Evolutionary conservation across 2,888 invertebrate species (phyloP), one percentile per base, ranked within the genome.

Genomic region (Ferrisia virgata): DNA sequence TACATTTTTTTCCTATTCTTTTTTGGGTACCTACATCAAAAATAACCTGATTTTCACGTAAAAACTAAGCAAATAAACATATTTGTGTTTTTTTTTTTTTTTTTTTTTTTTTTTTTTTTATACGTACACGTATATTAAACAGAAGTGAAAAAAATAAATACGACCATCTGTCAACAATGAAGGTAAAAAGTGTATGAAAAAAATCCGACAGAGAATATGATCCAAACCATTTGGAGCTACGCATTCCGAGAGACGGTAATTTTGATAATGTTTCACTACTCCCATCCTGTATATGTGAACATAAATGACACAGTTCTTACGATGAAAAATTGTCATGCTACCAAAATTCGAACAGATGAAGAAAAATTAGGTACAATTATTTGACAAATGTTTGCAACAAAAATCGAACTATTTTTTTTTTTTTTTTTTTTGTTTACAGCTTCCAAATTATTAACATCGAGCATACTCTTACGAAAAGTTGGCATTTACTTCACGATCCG

Each of bases 231-330:
- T 83, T 83, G 83, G 83, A 76, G 72, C 22, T 36, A 36, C 28
- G n/a, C 15, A 36, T 76, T 36, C 18, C 36, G 72, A 31, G 39
- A 28, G 47, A 43, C 47, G 69, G n/a, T 72, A 72, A 69, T 82
- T 69, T 58, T 82, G 72, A 83, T 83, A 83, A 76, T 83, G 76
- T 83, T 76, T 83, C 83, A 76, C 83, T 43, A 31, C 36, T 36
- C 36, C 0, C 36, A 11, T 15, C n/a, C 33, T 36, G 53, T 53
- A 3, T n/a, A 11, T n/a, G 8, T 18, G 18, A 1, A 76, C 31
- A 36, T 76, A 25, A 31, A 31, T 80, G 80, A 80, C 80, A 80
- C 53, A 53, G 53, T 47, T 80, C 43, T 4, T 53, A 40, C 18
- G 3, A 31, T 80, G 53, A 80, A 31, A 80, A 80, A 80, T 80